phyloP scores from a whole-genome alignment of 2,888 invertebrate genomes.

The Platycheirus rosarum region DNA sequence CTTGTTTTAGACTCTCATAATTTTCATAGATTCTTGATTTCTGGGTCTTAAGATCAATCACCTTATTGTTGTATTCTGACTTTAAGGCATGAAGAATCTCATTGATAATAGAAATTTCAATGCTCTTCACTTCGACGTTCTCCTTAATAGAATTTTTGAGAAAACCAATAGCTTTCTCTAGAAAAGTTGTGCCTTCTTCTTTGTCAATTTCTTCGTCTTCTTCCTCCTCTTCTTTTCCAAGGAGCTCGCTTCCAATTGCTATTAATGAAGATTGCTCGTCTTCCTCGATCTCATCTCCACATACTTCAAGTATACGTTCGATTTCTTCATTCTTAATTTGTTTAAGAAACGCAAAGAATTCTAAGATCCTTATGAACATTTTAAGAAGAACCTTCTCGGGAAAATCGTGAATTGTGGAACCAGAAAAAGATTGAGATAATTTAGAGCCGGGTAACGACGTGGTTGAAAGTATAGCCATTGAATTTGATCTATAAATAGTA shows the following conservation, averaged over 20 bases:
- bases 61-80: conserved; percentile 43
- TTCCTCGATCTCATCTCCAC: too few relatives aligned
- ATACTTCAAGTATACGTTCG: conserved; percentile 29
- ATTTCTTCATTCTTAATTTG: conserved; percentile 54
- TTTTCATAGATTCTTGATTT: conserved; percentile 43
- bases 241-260: background rate
- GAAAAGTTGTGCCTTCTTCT: conserved; percentile 13
- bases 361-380: conserved; percentile 50
- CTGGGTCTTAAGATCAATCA: conserved; percentile 22
- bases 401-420: conserved; percentile 42
- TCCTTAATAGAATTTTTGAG: conserved; percentile 52
- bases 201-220: conserved; percentile 13
- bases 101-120: conserved; percentile 52
- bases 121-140: conserved; percentile 46
- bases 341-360: conserved; percentile 38
- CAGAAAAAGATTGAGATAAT: background rate
- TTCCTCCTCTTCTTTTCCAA: conserved; percentile 11
- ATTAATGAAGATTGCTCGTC: conserved; percentile 14
- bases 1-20: conserved; percentile 22
- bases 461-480: conserved; percentile 1
- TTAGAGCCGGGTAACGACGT: conserved; percentile 21
- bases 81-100: conserved; percentile 40
- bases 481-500: conserved; percentile 21
- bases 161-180: conserved; percentile 54
- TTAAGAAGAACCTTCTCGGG: conserved; percentile 57